Percentiles rank a stretch among this genome's conserved stretches.
Conservation (phyloP, 2,888 invertebrate genomes). For the Dinocampus coccinellae region DNA sequence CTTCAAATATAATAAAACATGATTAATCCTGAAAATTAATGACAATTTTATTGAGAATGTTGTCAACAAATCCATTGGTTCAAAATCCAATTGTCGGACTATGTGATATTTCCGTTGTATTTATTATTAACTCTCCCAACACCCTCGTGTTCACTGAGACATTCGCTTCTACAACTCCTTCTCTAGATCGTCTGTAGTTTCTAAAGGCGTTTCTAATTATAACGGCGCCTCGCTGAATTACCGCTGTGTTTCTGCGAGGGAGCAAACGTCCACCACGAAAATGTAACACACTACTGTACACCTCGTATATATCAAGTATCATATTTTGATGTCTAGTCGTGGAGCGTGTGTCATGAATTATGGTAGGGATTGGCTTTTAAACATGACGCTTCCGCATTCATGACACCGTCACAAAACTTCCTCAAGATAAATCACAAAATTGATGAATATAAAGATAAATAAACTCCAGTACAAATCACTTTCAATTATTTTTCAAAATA, state of each 20-base stretch:
- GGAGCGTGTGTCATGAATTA: neutral
- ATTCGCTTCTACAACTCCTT: slow-evolving; percentile 23
- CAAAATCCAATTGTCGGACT: slow-evolving; percentile 24
- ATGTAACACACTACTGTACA: slow-evolving; percentile 1
- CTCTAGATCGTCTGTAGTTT: slow-evolving; percentile 34
- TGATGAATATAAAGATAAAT: neutral
- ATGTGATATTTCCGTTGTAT: slow-evolving; percentile 22
- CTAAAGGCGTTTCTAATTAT: slow-evolving; percentile 43
- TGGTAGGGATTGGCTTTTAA: slow-evolving; percentile 18
- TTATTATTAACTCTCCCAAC: slow-evolving; percentile 35
- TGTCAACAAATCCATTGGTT: slow-evolving; percentile 23
- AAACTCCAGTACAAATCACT: neutral
- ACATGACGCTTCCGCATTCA: slow-evolving; percentile 36
- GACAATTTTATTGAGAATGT: neutral
- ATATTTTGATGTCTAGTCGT: slow-evolving; percentile 23
- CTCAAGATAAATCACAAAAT: neutral
- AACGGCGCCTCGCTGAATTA: slow-evolving; percentile 42
- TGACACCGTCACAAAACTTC: slow-evolving; percentile 4
- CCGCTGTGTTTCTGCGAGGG: slow-evolving; percentile 32
- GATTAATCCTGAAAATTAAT: neutral
- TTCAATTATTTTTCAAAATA: neutral
- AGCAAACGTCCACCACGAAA: slow-evolving; percentile 19
- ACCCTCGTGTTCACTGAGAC: slow-evolving; percentile 29
- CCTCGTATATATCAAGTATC: slow-evolving; percentile 13
- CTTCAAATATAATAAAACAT: no score